Evolutionary conservation across 92 coral and sea anemone species (phyloP).

Genomic region (Virgularia gustaviana): DNA sequence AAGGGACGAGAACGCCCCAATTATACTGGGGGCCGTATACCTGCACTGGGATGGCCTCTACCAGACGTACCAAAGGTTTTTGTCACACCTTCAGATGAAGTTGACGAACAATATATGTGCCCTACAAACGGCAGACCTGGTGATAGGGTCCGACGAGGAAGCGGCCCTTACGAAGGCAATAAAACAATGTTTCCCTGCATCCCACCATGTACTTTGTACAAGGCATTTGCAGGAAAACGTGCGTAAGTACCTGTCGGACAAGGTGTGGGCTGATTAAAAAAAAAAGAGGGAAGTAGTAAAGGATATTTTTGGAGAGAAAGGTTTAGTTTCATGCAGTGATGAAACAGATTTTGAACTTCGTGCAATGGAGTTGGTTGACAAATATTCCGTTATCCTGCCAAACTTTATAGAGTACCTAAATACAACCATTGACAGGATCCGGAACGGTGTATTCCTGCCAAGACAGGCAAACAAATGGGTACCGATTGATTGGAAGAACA

Average conservation of each 20-base stretch:
- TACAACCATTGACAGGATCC: neutral
- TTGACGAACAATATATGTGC: neutral
- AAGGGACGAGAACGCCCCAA: slow-evolving; percentile 3
- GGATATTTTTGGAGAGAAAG: neutral
- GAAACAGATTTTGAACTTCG: neutral
- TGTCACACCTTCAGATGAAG: neutral
- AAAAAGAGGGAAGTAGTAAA: neutral
- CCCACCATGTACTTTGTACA: too few relatives aligned
- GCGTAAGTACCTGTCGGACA: neutral
- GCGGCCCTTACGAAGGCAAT: slow-evolving; percentile 4
- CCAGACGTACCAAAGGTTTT: neutral
- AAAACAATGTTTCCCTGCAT: neutral
- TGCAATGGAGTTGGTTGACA: neutral
- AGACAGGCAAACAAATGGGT: neutral
- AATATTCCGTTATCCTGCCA: neutral
- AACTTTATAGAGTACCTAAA: neutral
- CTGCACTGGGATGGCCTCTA: too few relatives aligned
- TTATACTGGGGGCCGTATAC: too few relatives aligned
- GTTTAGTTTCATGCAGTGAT: neutral
- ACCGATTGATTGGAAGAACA: slow-evolving; percentile 11
- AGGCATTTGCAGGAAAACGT: neutral
- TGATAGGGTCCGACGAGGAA: neutral
- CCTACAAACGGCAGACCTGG: neutral
- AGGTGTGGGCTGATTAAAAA: neutral
- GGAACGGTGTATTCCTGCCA: neutral